A percentile compares a stretch with the other conserved stretches of the same genome.
Evolutionary conservation across 2,888 invertebrate species (phyloP).

Genomic region (Pseudococcus jackbeardsleyi): DNA sequence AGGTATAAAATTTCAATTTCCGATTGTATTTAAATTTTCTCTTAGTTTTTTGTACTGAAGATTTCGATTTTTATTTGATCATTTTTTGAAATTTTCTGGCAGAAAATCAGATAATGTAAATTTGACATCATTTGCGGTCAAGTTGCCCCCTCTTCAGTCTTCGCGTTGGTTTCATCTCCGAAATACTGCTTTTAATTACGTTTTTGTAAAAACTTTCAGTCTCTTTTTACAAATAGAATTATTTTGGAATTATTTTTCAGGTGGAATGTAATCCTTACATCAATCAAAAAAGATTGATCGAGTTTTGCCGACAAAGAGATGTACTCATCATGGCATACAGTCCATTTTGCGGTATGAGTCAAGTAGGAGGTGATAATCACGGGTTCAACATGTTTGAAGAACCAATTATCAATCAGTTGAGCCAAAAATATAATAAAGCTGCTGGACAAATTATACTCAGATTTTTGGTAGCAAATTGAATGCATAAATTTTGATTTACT

Average conservation of each 20-base stretch:
- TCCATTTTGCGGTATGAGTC: slow-evolving; percentile 85
- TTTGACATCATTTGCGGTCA: too few species aligned
- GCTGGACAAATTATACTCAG: slow-evolving; percentile 80
- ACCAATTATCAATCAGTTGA: slow-evolving; percentile 76
- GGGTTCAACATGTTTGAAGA: slow-evolving; percentile 82
- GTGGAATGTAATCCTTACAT: slow-evolving; percentile 87
- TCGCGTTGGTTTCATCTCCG: too few species aligned
- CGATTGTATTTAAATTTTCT: too few species aligned
- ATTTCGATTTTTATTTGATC: too few species aligned
- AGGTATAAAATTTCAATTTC: too few species aligned
- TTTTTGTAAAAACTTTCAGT: too few species aligned
- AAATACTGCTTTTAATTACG: too few species aligned
- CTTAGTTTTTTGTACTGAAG: too few species aligned
- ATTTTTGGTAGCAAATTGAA: slow-evolving; percentile 72
- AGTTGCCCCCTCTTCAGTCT: too few species aligned
- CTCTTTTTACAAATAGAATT: not conserved
- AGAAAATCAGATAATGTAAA: too few species aligned
- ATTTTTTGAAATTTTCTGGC: too few species aligned
- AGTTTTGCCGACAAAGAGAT: slow-evolving; percentile 77
- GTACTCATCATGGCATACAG: slow-evolving; percentile 71
- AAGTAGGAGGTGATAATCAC: slow-evolving; percentile 84
- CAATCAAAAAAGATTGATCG: slow-evolving; percentile 78
- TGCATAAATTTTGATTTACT: not conserved
- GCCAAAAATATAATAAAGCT: slow-evolving; percentile 77
- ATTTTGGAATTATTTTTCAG: slow-evolving; percentile 71